phyloP scores from a whole-genome alignment of 2,888 invertebrate species.

The Trichopria drosophilae region DNA sequence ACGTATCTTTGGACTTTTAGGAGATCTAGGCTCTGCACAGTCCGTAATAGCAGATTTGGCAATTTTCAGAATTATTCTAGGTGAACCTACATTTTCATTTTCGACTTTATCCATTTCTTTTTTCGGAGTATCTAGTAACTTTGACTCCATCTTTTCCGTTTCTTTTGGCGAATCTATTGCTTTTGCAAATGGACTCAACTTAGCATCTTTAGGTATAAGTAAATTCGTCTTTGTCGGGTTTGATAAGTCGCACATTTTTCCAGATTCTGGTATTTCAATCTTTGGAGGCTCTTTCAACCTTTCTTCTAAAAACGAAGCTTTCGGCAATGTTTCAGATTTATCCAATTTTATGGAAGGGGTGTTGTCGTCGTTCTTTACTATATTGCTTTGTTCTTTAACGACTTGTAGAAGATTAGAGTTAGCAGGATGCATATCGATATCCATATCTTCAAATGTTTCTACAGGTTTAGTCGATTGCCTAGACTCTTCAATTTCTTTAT shows the following conservation, averaged over 20 bases:
- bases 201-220: constrained; percentile 48
- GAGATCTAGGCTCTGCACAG: constrained; percentile 53
- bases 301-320: constrained; percentile 50
- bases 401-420: neutral
- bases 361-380: no score
- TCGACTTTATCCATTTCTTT: constrained; percentile 50
- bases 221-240: constrained; percentile 46
- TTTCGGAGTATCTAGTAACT: constrained; percentile 45
- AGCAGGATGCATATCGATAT: no score
- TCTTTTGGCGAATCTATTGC: constrained; percentile 44
- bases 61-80: constrained; percentile 54
- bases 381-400: neutral
- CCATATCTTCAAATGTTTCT: no score
- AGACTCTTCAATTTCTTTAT: no score
- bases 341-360: no score
- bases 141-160: constrained; percentile 37
- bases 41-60: constrained; percentile 55
- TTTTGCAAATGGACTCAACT: constrained; percentile 39
- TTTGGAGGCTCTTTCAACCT: constrained; percentile 51
- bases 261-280: constrained; percentile 49
- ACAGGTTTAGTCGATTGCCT: no score
- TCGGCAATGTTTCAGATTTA: constrained; percentile 44
- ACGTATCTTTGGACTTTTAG: constrained; percentile 55
- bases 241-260: constrained; percentile 41
- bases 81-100: constrained; percentile 53